These are phyloP conservation scores for Drosophila longiperda DNA, from an alignment of 2,888 invertebrate species.

Conservation along the genomic window DNA sequence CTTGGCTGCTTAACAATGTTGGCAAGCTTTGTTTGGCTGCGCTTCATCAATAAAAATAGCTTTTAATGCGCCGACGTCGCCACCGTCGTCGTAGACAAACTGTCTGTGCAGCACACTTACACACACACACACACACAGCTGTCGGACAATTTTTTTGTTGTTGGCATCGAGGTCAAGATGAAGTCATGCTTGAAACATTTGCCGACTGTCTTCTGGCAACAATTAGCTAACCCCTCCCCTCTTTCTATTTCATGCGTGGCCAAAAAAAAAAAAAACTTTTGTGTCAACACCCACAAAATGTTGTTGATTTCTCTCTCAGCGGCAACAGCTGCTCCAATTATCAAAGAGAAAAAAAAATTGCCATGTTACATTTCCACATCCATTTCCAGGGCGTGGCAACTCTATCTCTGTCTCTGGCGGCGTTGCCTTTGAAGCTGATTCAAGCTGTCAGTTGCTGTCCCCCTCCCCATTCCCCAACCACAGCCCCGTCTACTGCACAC, in stretches of 20 bases:
- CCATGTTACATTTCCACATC: conserved; percentile 13
- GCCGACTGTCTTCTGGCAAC: conserved; percentile 40
- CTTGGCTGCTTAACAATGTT: conserved; percentile 38
- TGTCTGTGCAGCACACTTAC: conserved; percentile 56
- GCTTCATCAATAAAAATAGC: conserved; percentile 78
- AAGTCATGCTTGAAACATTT: conserved; percentile 74
- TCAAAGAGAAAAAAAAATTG: conserved; percentile 24
- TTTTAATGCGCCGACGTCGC: conserved; percentile 73
- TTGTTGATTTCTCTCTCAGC: conserved; percentile 23
- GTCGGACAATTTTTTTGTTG: conserved; percentile 31
- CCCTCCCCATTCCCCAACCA: too few species aligned
- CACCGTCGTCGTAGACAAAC: conserved; percentile 59
- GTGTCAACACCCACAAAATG: conserved; percentile 76
- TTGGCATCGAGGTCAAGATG: conserved; percentile 72
- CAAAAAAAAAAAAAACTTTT: conserved; percentile 48
- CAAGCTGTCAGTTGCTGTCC: conserved; percentile 70
- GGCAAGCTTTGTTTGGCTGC: conserved; percentile 30
- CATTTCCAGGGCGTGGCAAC: conserved; percentile 62
- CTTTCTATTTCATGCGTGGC: conserved; percentile 28
- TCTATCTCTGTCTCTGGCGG: conserved; percentile 57
- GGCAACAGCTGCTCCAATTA: conserved; percentile 65
- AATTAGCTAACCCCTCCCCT: conserved; percentile 33
- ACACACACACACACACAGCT: conserved; percentile 23
- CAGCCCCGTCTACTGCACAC: background rate
- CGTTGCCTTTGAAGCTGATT: conserved; percentile 74